Conservation (phyloP, 2,113 vertebrate species). For the Pterocles gutturalis region DNA sequence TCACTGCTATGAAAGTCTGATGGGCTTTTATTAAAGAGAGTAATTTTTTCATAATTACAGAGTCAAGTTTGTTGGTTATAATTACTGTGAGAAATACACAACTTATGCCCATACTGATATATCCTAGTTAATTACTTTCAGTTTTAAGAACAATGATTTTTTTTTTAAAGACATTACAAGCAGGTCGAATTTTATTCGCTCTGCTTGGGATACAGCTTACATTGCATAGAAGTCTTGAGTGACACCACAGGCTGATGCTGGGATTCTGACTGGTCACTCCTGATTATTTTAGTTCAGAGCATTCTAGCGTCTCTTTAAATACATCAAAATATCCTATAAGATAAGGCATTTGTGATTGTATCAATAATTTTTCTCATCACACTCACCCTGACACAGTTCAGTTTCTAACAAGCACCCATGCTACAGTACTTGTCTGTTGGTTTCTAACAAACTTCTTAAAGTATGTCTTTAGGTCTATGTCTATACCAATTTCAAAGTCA, state of each 20-base stretch:
- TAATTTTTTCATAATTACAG: not conserved
- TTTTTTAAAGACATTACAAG: not conserved
- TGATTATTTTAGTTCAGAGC: not conserved
- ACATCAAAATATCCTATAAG: not conserved
- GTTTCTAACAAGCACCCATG: not conserved
- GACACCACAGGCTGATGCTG: not conserved
- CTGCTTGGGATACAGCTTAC: not conserved
- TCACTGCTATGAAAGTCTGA: not conserved
- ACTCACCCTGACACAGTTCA: not conserved
- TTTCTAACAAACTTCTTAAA: not conserved
- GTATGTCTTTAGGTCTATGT: not conserved
- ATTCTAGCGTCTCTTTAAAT: not conserved
- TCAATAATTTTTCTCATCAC: not conserved
- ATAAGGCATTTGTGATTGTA: not conserved
- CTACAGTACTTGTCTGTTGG: not conserved
- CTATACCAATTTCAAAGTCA: constrained; percentile 77
- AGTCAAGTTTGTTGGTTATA: not conserved
- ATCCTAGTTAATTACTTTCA: not conserved
- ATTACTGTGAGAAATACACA: not conserved
- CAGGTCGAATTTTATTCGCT: not conserved
- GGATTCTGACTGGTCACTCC: not conserved
- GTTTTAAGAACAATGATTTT: not conserved
- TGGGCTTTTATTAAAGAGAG: not conserved
- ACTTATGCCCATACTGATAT: not conserved
- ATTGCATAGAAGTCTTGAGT: not conserved